A percentile compares a stretch with the other conserved stretches of the same genome.
Evolutionary conservation across 2,888 invertebrate genomes (phyloP).

Genomic region (Macrophya alboannulata): DNA sequence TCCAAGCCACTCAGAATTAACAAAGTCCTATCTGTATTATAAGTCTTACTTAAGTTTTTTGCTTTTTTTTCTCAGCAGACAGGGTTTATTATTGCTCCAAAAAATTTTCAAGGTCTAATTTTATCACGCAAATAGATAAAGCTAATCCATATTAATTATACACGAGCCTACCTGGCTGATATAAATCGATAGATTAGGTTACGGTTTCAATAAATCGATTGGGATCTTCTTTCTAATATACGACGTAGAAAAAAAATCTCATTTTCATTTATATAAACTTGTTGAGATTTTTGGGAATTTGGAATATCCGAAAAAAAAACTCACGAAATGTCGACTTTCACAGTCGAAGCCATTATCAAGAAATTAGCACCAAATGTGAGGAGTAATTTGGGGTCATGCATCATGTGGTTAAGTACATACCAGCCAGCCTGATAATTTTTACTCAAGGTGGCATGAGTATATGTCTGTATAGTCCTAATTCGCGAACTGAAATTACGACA

Average conservation of each 20-base stretch:
- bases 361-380: slow-evolving; percentile 27
- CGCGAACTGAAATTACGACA: slow-evolving; percentile 1
- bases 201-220: slow-evolving; percentile 10
- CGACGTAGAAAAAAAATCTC: neutral
- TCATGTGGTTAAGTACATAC: neutral
- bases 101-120: slow-evolving; percentile 20
- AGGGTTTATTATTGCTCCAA: neutral
- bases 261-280: slow-evolving; percentile 2
- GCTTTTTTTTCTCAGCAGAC: neutral
- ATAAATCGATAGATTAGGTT: slow-evolving; percentile 21
- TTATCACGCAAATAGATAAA: slow-evolving; percentile 31
- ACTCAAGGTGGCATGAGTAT: neutral
- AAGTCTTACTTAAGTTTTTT: neutral
- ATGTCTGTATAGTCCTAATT: slow-evolving; percentile 35
- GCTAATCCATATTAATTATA: slow-evolving; percentile 33
- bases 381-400: neutral
- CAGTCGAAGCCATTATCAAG: neutral
- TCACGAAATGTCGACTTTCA: neutral
- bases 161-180: neutral
- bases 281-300: neutral
- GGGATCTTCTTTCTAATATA: neutral
- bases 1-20: neutral
- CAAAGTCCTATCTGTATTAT: neutral
- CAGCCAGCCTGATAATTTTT: slow-evolving; percentile 8
- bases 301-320: neutral